Conservation (phyloP, 2,113 vertebrate species). For the Tachuris rubrigastra region DNA sequence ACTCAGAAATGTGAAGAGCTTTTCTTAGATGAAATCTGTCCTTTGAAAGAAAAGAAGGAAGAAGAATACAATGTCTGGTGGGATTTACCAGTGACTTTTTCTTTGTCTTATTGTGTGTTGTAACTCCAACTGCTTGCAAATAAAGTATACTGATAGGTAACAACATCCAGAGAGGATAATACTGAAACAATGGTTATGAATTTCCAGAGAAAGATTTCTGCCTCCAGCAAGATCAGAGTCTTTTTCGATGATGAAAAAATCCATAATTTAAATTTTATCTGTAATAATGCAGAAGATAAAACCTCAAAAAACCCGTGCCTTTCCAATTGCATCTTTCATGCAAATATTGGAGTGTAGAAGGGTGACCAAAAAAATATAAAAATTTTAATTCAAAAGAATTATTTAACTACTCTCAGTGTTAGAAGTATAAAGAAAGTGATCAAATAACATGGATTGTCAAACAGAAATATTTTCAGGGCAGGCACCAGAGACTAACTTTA, state of each 20-base stretch:
- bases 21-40: neutral
- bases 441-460: neutral
- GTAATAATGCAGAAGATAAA: neutral
- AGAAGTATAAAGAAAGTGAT: neutral
- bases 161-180: neutral
- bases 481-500: neutral
- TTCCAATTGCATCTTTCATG: neutral
- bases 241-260: neutral
- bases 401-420: neutral
- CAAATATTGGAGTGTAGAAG: neutral
- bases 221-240: slow-evolving; percentile 16
- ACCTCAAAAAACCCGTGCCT: fast-evolving
- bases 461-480: neutral
- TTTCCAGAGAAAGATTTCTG: slow-evolving; percentile 30
- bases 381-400: neutral
- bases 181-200: neutral
- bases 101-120: neutral
- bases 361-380: neutral
- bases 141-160: neutral
- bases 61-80: neutral
- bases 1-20: neutral
- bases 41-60: neutral
- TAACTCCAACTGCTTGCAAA: neutral
- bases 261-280: slow-evolving; percentile 26
- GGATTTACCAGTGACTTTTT: neutral